Percentiles rank a stretch among this genome's conserved stretches.
phyloP scores from a whole-genome alignment of 2,797 vertebrate species.

The Betta splendens region DNA sequence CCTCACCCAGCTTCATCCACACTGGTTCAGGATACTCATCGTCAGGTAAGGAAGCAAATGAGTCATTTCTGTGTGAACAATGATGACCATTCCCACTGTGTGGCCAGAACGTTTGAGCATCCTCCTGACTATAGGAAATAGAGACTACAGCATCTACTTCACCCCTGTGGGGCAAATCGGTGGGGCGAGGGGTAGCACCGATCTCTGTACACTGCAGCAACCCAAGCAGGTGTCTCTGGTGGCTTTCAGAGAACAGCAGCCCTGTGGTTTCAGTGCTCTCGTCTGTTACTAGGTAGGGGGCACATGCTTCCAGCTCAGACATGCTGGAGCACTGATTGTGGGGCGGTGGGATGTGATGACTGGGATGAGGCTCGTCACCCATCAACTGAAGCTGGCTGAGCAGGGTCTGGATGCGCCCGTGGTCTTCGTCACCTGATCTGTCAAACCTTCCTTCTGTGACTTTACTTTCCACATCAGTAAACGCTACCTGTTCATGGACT shows the following conservation, averaged over 20 bases:
- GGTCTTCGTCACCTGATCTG: conserved; percentile 73
- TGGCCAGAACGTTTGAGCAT: conserved; percentile 69
- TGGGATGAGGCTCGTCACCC: conserved; percentile 49
- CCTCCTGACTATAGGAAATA: conserved; percentile 69
- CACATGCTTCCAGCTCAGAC: conserved; percentile 6
- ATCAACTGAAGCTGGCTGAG: conserved; percentile 83
- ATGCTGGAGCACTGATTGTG: conserved; percentile 21
- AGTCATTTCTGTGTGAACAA: conserved; percentile 51
- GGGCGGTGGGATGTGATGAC: conserved; percentile 4
- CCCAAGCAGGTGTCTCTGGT: conserved; percentile 82
- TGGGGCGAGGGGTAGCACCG: conserved; percentile 15
- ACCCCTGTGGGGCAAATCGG: conserved; percentile 47
- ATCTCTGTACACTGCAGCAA: conserved; percentile 82
- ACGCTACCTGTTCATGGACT: conserved; percentile 8
- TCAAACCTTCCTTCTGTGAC: conserved; percentile 20
- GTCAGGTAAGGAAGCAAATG: conserved; percentile 56
- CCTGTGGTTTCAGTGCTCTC: conserved; percentile 68
- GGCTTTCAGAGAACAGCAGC: conserved; percentile 85
- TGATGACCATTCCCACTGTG: conserved; percentile 44
- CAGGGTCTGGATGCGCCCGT: conserved; percentile 82
- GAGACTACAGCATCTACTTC: conserved; percentile 68
- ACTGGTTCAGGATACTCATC: conserved; percentile 71
- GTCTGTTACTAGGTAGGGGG: conserved; percentile 28
- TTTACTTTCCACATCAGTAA: conserved; percentile 5
- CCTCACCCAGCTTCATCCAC: conserved; percentile 72